phyloP scores from a whole-genome alignment of 2,797 vertebrate species.

The Fratercula arctica region DNA sequence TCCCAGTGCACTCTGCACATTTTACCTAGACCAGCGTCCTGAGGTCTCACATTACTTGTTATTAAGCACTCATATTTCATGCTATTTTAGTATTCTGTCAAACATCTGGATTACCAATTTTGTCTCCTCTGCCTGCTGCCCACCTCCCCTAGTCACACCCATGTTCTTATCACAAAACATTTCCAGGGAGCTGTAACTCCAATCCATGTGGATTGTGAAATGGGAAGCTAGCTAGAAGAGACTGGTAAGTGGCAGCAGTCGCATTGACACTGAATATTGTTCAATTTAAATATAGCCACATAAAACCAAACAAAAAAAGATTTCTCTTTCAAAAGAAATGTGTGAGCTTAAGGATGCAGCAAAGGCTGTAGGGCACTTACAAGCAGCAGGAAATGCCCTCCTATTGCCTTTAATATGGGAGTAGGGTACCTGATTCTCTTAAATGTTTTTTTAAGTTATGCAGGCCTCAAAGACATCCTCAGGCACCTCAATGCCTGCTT shows the following conservation, averaged over 20 bases:
- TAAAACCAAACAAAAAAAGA: neutral
- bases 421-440: accelerated
- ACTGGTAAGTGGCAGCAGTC: neutral
- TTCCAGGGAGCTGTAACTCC: neutral
- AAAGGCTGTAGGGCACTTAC: neutral
- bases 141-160: too few relatives aligned
- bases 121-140: neutral
- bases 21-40: neutral
- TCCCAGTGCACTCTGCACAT: neutral
- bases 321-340: neutral
- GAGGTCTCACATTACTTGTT: neutral
- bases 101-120: neutral
- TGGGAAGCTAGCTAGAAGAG: neutral
- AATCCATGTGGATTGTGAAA: neutral
- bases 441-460: neutral
- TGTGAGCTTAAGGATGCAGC: neutral
- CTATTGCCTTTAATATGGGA: neutral
- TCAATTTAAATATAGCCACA: neutral
- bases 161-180: neutral
- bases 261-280: neutral
- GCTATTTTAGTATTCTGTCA: neutral
- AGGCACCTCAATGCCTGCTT: neutral
- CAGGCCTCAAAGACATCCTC: neutral
- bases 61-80: neutral
- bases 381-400: neutral